phyloP scores from a whole-genome alignment of 2,888 invertebrate genomes.

The Ochropleura plecta region DNA sequence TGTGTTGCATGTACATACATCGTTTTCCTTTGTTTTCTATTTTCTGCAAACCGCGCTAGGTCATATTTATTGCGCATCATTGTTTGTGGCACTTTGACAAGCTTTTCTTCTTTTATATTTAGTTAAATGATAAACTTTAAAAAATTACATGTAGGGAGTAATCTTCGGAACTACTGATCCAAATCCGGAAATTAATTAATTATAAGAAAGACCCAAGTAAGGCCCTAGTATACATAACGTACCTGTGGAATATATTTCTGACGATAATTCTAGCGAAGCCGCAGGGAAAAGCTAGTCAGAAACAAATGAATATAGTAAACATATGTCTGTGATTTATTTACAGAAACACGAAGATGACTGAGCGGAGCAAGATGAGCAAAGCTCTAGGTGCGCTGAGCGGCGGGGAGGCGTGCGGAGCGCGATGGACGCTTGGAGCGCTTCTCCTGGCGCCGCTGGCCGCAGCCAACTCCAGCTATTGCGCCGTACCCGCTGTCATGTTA shows the following conservation, averaged over 20 bases:
- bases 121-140: no score
- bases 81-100: not conserved
- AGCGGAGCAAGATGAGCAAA: slow-evolving; percentile 76
- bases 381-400: slow-evolving; percentile 77
- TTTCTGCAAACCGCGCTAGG: not conserved
- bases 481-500: slow-evolving; percentile 89
- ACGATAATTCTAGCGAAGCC: not conserved
- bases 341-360: slow-evolving; percentile 73
- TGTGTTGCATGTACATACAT: not conserved
- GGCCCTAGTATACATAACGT: not conserved
- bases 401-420: slow-evolving; percentile 85
- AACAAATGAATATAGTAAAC: not conserved
- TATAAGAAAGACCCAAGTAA: not conserved
- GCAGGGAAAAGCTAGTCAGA: not conserved
- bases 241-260: not conserved
- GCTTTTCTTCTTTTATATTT: not conserved
- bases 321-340: slow-evolving; percentile 14
- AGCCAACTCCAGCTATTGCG: slow-evolving; percentile 91
- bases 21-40: not conserved
- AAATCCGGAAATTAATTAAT: not conserved
- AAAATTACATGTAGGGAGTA: not conserved
- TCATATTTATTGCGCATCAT: not conserved
- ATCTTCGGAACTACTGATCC: not conserved
- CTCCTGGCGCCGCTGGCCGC: slow-evolving; percentile 91
- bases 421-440: slow-evolving; percentile 91